phyloP scores from a whole-genome alignment of 2,888 invertebrate species.

The Neoitamus cyanurus region DNA sequence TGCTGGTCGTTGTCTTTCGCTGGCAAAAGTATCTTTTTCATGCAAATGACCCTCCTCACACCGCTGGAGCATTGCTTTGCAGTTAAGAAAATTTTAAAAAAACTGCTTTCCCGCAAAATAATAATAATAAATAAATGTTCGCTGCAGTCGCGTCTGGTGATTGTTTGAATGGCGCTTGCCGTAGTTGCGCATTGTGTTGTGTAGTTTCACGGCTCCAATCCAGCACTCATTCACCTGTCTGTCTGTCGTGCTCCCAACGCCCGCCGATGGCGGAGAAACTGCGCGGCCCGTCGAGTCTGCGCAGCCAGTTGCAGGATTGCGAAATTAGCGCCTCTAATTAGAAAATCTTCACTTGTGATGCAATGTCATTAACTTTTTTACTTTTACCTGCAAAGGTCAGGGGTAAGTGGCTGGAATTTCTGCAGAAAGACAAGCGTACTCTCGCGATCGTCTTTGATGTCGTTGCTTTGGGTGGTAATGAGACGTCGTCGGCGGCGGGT shows the following conservation, averaged over 20 bases:
- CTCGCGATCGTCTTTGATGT: neutral
- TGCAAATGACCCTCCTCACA: neutral
- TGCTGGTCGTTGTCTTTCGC: neutral
- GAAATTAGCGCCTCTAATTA: conserved; percentile 13
- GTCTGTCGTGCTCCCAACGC: neutral
- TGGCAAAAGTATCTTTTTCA: neutral
- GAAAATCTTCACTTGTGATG: conserved; percentile 12
- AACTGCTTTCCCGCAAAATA: neutral
- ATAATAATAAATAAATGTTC: neutral
- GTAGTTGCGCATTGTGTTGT: neutral
- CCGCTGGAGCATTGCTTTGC: neutral
- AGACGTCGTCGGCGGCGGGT: neutral
- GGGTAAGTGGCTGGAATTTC: neutral
- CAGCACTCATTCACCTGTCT: neutral
- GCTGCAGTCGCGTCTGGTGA: neutral
- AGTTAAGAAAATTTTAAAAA: neutral
- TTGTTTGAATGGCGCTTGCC: neutral
- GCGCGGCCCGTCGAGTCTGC: neutral
- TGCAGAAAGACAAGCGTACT: neutral
- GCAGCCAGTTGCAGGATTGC: neutral
- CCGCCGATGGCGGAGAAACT: neutral
- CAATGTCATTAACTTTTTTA: conserved; percentile 31
- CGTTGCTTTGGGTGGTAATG: neutral
- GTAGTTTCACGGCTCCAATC: neutral
- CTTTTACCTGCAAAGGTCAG: conserved; percentile 24